These are phyloP conservation scores for Eupelmus urozonus DNA, from an alignment of 2,888 invertebrate genomes.

Conservation along the genomic window DNA sequence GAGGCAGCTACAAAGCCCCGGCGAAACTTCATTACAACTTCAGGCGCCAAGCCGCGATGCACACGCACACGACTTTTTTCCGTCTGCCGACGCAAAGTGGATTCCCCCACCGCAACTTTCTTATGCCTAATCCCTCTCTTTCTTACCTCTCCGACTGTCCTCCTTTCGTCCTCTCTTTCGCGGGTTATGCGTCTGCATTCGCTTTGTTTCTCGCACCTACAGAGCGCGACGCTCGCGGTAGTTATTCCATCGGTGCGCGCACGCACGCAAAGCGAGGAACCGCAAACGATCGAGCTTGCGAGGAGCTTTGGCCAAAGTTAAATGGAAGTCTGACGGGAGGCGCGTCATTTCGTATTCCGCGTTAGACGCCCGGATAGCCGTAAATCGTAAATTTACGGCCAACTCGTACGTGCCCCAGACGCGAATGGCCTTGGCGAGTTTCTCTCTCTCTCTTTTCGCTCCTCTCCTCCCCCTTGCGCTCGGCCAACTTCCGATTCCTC, in stretches of 20 bases:
- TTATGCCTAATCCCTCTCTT: slow-evolving; percentile 17
- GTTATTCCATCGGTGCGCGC: slow-evolving; percentile 28
- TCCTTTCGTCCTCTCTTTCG: neutral
- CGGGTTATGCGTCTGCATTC: slow-evolving; percentile 3
- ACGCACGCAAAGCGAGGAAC: slow-evolving; percentile 19
- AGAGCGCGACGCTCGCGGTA: slow-evolving; percentile 29
- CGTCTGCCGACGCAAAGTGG: neutral
- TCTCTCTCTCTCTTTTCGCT: slow-evolving; percentile 4
- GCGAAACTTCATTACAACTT: slow-evolving; percentile 53
- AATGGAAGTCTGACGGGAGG: slow-evolving; percentile 61
- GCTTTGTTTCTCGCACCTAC: slow-evolving; percentile 32
- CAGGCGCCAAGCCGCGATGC: slow-evolving; percentile 25
- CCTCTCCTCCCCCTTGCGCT: neutral
- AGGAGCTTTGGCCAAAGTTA: slow-evolving; percentile 60
- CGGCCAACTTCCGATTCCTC: slow-evolving; percentile 54
- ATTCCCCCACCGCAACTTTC: slow-evolving; percentile 27
- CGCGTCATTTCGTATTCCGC: slow-evolving; percentile 63
- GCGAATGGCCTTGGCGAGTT: slow-evolving; percentile 59
- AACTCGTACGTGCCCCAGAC: slow-evolving; percentile 62
- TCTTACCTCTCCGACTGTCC: neutral
- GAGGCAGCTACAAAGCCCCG: slow-evolving; percentile 38
- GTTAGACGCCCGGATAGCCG: slow-evolving; percentile 62
- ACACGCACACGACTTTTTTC: slow-evolving; percentile 5
- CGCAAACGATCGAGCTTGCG: slow-evolving; percentile 42
- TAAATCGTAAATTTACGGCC: slow-evolving; percentile 66